phyloP scores from a whole-genome alignment of 2,888 invertebrate species.

The Melinopterus prodromus region DNA sequence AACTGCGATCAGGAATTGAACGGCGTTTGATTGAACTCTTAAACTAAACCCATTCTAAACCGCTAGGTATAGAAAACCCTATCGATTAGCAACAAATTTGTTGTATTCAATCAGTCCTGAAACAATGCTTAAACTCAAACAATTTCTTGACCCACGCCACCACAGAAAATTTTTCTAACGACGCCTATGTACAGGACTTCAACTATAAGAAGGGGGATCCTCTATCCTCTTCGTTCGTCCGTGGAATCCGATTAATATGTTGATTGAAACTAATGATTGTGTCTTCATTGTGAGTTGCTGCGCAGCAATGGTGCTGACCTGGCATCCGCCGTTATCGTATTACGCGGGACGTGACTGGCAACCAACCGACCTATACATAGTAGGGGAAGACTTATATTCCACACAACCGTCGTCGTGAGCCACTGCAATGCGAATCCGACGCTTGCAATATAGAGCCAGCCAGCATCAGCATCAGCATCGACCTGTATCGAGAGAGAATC shows the following conservation, averaged over 20 bases:
- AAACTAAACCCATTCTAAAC: too few species aligned
- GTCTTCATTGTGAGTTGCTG: constrained; percentile 57
- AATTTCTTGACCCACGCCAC: too few species aligned
- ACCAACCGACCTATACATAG: background rate
- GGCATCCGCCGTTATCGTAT: constrained; percentile 55
- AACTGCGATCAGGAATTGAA: too few species aligned
- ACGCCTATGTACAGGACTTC: too few species aligned
- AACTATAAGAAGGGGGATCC: background rate
- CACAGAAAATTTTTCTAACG: too few species aligned
- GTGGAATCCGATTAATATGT: constrained; percentile 57
- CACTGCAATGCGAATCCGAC: background rate
- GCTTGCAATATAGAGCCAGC: background rate
- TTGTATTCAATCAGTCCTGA: too few species aligned
- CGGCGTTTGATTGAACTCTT: too few species aligned
- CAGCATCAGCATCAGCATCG: background rate
- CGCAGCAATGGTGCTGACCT: constrained; percentile 49
- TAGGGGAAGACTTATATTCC: background rate
- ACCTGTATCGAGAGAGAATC: background rate
- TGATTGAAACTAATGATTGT: constrained; percentile 59
- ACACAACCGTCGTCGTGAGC: background rate
- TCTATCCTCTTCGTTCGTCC: background rate
- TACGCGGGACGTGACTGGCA: constrained; percentile 56
- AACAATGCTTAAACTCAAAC: too few species aligned
- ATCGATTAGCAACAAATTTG: too few species aligned
- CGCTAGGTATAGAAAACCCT: too few species aligned